phyloP scores from a whole-genome alignment of 2,797 vertebrate genomes.

The Euphonia xanthogaster region DNA sequence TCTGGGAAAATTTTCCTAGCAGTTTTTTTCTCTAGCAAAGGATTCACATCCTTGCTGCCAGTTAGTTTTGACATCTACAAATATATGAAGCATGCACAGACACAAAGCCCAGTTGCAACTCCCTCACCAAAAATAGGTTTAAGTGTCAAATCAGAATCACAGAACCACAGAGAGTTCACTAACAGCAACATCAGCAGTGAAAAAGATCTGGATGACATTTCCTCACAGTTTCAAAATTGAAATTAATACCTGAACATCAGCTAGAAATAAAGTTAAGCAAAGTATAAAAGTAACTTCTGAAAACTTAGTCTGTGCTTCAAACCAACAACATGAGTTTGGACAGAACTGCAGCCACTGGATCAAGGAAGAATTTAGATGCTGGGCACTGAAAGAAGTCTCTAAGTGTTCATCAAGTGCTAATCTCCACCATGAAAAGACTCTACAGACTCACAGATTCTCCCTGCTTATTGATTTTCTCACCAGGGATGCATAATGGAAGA shows the following conservation, averaged over 20 bases:
- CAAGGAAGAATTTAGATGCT: not conserved
- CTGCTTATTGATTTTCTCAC: slow-evolving; percentile 27
- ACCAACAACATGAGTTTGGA: not conserved
- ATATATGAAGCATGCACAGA: not conserved
- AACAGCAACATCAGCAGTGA: not conserved
- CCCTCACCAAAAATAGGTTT: not conserved
- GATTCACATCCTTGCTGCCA: not conserved
- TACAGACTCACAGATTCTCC: not conserved
- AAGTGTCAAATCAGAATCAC: not conserved
- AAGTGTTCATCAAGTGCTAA: not conserved
- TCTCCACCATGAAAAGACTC: not conserved
- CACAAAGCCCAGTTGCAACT: not conserved
- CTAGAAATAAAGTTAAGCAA: not conserved
- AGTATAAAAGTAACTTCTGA: not conserved
- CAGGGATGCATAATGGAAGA: slow-evolving; percentile 16
- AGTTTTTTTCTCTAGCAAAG: not conserved
- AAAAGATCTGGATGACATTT: not conserved
- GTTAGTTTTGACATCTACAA: not conserved
- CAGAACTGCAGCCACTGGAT: not conserved
- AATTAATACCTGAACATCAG: not conserved
- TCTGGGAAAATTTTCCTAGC: not conserved
- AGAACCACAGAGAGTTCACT: not conserved
- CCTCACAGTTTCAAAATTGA: not conserved
- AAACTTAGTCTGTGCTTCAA: not conserved
- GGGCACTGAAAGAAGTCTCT: not conserved